Evolutionary conservation across 1,140 invertebrate species (phyloP).

Genomic region (Linepithema humile): DNA sequence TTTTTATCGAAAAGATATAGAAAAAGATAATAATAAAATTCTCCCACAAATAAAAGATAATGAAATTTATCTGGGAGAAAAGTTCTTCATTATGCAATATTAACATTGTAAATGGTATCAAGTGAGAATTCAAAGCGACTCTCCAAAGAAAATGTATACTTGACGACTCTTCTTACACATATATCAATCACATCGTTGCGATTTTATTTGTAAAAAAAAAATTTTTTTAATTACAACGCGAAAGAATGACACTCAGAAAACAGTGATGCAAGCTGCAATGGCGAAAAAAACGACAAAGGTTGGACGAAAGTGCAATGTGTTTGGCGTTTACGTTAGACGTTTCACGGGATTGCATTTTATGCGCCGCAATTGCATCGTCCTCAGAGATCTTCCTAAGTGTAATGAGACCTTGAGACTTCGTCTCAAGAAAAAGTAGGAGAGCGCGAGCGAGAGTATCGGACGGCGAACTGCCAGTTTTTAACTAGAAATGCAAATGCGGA

Average conservation of each 20-base stretch:
- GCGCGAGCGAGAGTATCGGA: not conserved
- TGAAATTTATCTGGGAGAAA: not conserved
- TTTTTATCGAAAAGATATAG: too few relatives aligned
- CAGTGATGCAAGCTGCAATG: not conserved
- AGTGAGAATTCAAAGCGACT: too few relatives aligned
- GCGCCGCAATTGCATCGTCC: constrained; percentile 31
- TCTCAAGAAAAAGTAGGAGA: constrained; percentile 10
- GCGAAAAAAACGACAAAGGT: not conserved
- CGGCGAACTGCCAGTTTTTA: constrained; percentile 28
- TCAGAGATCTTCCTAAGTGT: constrained; percentile 42
- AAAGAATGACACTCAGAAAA: not conserved
- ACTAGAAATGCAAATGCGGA: constrained; percentile 3
- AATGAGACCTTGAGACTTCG: constrained; percentile 58
- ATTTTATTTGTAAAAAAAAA: not conserved
- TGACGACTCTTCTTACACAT: too few relatives aligned
- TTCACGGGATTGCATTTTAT: constrained; percentile 32
- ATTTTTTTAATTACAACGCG: not conserved
- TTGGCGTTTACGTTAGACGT: constrained; percentile 29
- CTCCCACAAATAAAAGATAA: too few relatives aligned
- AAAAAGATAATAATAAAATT: too few relatives aligned
- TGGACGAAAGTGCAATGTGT: not conserved
- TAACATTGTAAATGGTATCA: not conserved
- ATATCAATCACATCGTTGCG: not conserved
- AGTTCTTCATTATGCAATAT: not conserved
- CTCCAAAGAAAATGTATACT: too few relatives aligned